Evolutionary conservation across 2,113 vertebrate species (phyloP), one percentile per base, ranked within the genome.

Genomic region (Neopipo cinnamomea): DNA sequence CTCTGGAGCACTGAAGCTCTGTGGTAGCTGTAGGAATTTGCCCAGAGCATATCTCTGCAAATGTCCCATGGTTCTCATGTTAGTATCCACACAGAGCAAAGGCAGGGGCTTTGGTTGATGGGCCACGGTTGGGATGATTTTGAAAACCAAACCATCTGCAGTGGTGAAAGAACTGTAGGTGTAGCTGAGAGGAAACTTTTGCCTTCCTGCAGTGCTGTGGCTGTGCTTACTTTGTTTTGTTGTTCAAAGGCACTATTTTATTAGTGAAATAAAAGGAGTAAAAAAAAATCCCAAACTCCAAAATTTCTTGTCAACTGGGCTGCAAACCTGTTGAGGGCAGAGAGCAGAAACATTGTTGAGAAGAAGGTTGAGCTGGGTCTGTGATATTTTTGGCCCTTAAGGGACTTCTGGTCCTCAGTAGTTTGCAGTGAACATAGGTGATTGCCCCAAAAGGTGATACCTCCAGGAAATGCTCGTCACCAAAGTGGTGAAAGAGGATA

Each of bases 81-180:
- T 89, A 65, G 14, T 79, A 15, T 47, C 19, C 9, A 9, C 5
- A 4, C 6, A 55, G n/a, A 27, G 12, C 39, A 68, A 76, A 39
- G 75, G 39, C 2, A 2, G 35, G 0, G 0, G 16, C 41, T 85
- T 76, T 62, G 52, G n/a, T 46, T 67, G n/a, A 30, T 62, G 18
- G 33, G 19, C 74, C 12, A 15, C 28, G 24, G 70, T 91, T 74
- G 53, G 39, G 24, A 42, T 80, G 63, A 30, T 47, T 66, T 68
- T 70, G 73, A 58, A 91, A 59, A 49, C n/a, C 24, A 33, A 19
- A 22, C 24, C 8, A 85, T 88, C 53, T 80, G 41, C 49, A 76
- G 44, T 22, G 31, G n/a, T 79, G n/a, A 52, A 85, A 24, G 50
- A 76, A 17, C 49, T 70, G 46, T 52, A 86, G 46, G 19, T 56